phyloP scores from a whole-genome alignment of 2,888 invertebrate species.

The Heliconius sara region DNA sequence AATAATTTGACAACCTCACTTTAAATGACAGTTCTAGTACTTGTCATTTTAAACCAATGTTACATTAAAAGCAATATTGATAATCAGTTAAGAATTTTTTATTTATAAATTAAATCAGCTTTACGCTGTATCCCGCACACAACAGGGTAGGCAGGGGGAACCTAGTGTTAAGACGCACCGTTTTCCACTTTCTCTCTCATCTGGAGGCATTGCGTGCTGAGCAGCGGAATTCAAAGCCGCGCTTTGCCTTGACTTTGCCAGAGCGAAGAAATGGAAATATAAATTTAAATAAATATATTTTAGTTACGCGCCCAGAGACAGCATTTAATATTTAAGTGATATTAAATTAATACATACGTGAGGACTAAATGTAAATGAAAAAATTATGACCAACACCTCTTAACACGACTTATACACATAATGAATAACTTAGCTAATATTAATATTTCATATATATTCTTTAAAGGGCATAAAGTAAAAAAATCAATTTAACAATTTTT shows the following conservation, averaged over 20 bases:
- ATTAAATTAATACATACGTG: neutral
- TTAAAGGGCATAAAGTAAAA: neutral
- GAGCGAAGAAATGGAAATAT: too few species aligned
- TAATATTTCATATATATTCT: neutral
- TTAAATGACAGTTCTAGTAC: neutral
- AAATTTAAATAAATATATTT: neutral
- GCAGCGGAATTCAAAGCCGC: too few species aligned
- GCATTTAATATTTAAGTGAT: neutral
- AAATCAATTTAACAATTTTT: neutral
- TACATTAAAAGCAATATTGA: too few species aligned
- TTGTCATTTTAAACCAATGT: too few species aligned
- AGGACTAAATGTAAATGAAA: neutral
- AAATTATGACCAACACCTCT: neutral
- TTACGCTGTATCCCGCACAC: too few species aligned
- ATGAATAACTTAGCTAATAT: too few species aligned
- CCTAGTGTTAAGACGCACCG: too few species aligned
- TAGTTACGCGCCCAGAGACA: neutral
- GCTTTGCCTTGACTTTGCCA: too few species aligned
- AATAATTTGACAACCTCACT: neutral
- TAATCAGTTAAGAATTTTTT: neutral
- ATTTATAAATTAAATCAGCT: neutral
- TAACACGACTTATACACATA: neutral
- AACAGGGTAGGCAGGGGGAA: too few species aligned
- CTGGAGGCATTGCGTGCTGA: too few species aligned
- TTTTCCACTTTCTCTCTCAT: too few species aligned